Percentiles rank a stretch among this genome's conserved stretches.
phyloP scores from a whole-genome alignment of 2,797 vertebrate species.

The Xenopus petersii region DNA sequence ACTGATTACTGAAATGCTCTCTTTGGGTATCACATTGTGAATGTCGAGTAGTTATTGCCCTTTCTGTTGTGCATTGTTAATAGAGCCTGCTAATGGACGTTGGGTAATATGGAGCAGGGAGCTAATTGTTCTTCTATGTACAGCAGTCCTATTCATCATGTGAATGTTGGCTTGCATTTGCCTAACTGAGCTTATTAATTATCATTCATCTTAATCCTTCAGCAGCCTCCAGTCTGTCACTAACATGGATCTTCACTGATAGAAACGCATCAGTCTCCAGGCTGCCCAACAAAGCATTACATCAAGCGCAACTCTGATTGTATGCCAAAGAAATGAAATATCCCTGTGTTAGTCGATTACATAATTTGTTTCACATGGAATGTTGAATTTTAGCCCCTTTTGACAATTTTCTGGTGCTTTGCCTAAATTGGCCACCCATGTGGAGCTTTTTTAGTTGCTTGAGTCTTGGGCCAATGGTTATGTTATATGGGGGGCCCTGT shows the following conservation, averaged over 20 bases:
- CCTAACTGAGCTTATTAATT: conserved; percentile 77
- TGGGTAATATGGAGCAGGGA: conserved; percentile 54
- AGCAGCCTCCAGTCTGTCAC: conserved; percentile 65
- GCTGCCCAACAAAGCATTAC: conserved; percentile 5
- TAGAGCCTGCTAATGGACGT: conserved; percentile 61
- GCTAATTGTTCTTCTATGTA: conserved; percentile 56
- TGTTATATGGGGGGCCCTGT: no score
- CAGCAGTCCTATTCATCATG: conserved; percentile 75
- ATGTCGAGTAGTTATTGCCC: conserved; percentile 60
- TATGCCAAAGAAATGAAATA: not conserved
- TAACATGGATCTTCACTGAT: conserved; percentile 59
- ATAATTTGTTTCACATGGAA: no score
- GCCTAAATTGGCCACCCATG: no score
- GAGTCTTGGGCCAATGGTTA: no score
- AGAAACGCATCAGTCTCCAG: conserved; percentile 52
- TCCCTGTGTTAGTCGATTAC: not conserved
- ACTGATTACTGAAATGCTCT: conserved; percentile 54
- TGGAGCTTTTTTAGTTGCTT: no score
- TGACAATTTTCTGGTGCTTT: no score
- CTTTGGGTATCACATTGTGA: conserved; percentile 57
- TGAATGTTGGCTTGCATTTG: conserved; percentile 67
- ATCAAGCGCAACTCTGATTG: conserved; percentile 9
- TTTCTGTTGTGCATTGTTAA: conserved; percentile 63
- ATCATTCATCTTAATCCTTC: conserved; percentile 66
- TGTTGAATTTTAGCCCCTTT: no score